Evolutionary conservation across 2,797 vertebrate species (phyloP).

Genomic region (Sternotherus odoratus): DNA sequence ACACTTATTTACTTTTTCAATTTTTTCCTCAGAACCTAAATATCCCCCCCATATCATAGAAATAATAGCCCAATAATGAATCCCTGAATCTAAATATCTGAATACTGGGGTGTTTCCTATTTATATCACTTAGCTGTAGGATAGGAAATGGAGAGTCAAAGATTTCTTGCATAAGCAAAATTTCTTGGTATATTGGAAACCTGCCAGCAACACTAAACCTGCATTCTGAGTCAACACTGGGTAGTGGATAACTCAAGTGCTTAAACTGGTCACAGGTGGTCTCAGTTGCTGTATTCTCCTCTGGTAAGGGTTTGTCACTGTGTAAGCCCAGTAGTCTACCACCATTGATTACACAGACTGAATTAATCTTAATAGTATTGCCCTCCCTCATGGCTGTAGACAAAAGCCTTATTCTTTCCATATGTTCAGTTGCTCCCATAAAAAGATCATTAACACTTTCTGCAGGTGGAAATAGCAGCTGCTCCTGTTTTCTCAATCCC

Average conservation of each 20-base stretch:
- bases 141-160: neutral
- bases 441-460: slow-evolving; percentile 10
- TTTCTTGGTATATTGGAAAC: neutral
- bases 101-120: neutral
- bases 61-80: neutral
- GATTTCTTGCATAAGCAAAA: neutral
- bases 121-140: neutral
- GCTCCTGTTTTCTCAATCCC: slow-evolving; percentile 7
- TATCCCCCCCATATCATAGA: neutral
- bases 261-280: slow-evolving; percentile 1
- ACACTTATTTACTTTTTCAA: neutral
- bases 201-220: neutral
- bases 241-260: neutral
- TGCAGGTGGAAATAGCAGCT: slow-evolving; percentile 7
- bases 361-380: slow-evolving; percentile 6
- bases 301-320: slow-evolving; percentile 15
- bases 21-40: neutral
- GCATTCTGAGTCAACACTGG: neutral
- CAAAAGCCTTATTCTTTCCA: slow-evolving; percentile 38
- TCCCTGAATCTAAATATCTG: neutral
- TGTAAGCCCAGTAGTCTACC: neutral
- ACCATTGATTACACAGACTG: slow-evolving; percentile 9
- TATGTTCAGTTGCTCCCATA: slow-evolving; percentile 26
- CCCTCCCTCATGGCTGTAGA: slow-evolving; percentile 12
- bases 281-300: slow-evolving; percentile 2